phyloP scores from a whole-genome alignment of 1,140 invertebrate species.

The Drosophila sucinea region DNA sequence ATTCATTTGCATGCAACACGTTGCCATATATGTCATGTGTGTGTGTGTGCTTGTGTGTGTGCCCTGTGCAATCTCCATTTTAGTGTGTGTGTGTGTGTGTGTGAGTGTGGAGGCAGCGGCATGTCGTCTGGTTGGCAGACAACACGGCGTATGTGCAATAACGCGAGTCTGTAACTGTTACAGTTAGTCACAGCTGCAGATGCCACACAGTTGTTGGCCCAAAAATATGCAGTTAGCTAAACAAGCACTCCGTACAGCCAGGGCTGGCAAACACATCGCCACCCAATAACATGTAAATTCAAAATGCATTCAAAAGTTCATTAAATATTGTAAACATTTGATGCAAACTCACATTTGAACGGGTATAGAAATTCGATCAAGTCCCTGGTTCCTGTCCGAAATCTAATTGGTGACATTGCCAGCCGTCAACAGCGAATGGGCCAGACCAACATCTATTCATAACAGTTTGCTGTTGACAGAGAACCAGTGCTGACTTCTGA shows the following conservation, averaged over 20 bases:
- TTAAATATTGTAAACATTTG: too few relatives aligned
- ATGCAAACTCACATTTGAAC: too few relatives aligned
- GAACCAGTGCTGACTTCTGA: not conserved
- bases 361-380: too few relatives aligned
- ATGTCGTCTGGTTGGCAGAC: conserved; percentile 54
- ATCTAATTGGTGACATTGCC: conserved; percentile 65
- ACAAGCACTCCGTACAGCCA: conserved; percentile 46
- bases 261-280: not conserved
- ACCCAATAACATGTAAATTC: too few relatives aligned
- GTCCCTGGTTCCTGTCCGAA: conserved; percentile 22
- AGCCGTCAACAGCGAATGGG: conserved; percentile 41
- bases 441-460: conserved; percentile 29
- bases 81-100: not conserved
- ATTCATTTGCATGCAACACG: conserved; percentile 79
- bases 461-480: conserved; percentile 25
- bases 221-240: conserved; percentile 61
- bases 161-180: conserved; percentile 33
- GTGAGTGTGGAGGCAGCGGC: conserved; percentile 4
- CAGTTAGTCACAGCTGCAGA: conserved; percentile 35
- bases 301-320: too few relatives aligned
- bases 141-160: conserved; percentile 44
- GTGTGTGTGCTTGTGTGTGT: conserved; percentile 27
- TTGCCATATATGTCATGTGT: conserved; percentile 40
- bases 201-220: conserved; percentile 38
- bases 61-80: not conserved